A percentile compares a stretch with the other conserved stretches of the same genome.
Conservation (phyloP, 1,140 invertebrate genomes). For the Halictus rubicundus region DNA sequence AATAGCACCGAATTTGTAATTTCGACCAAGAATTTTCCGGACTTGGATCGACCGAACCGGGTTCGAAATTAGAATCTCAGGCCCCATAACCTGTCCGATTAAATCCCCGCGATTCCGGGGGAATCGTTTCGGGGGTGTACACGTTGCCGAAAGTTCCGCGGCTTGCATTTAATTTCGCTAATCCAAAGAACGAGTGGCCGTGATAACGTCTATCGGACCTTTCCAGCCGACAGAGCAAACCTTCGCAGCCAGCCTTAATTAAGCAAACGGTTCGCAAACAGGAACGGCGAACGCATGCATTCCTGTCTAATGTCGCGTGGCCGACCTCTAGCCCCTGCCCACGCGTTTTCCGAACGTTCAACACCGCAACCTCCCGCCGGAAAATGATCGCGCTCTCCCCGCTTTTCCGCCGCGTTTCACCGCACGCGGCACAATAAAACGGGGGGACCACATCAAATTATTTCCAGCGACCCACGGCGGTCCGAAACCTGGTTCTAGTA, state of each 20-base stretch:
- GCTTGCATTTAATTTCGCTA: conserved; percentile 10
- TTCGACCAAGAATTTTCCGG: too few species aligned
- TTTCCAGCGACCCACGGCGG: not conserved
- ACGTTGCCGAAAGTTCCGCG: not conserved
- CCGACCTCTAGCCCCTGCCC: not conserved
- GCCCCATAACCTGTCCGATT: too few species aligned
- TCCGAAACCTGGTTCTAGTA: too few species aligned
- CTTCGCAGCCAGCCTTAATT: conserved; percentile 49
- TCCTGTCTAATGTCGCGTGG: conserved; percentile 60
- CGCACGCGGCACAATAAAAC: not conserved
- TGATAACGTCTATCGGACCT: conserved; percentile 20
- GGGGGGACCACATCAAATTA: not conserved
- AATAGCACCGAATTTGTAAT: too few species aligned
- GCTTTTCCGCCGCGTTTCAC: not conserved
- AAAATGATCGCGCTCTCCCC: conserved; percentile 24
- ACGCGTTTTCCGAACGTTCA: conserved; percentile 17
- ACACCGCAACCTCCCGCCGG: not conserved
- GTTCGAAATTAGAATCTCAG: too few species aligned
- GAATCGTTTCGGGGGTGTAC: not conserved
- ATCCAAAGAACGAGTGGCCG: not conserved
- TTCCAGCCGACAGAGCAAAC: conserved; percentile 49
- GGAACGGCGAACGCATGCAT: conserved; percentile 47
- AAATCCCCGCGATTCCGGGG: not conserved
- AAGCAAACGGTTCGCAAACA: conserved; percentile 52
- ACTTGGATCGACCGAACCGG: too few species aligned